Percentiles rank a stretch among this genome's conserved stretches.
phyloP scores from a whole-genome alignment of 2,888 invertebrate species.

The Drosophila pseudotalamancana region DNA sequence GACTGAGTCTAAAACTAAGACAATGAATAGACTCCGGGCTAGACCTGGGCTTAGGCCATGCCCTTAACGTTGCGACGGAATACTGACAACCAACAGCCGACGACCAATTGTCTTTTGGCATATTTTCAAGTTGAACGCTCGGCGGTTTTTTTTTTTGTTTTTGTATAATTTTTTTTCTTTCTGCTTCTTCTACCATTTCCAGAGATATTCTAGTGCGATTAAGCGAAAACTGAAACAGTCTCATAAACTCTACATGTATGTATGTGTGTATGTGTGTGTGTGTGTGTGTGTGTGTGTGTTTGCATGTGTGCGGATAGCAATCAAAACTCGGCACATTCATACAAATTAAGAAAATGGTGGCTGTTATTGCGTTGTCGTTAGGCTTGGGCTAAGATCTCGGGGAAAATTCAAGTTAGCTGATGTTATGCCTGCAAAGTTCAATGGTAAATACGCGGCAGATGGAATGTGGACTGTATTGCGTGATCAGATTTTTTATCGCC shows the following conservation, averaged over 20 bases:
- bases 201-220: constrained; percentile 73
- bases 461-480: constrained; percentile 45
- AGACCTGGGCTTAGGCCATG: constrained; percentile 48
- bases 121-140: constrained; percentile 79
- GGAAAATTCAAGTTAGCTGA: constrained; percentile 46
- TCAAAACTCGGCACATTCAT: constrained; percentile 52
- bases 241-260: constrained; percentile 37
- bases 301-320: constrained; percentile 35
- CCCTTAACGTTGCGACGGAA: constrained; percentile 58
- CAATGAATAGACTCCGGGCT: constrained; percentile 15
- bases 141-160: constrained; percentile 39
- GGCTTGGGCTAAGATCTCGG: constrained; percentile 38
- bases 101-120: constrained; percentile 80
- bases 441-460: constrained; percentile 47
- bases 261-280: not conserved
- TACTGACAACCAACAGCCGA: constrained; percentile 43
- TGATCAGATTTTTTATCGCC: constrained; percentile 39
- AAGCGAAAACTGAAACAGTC: constrained; percentile 76
- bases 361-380: constrained; percentile 56
- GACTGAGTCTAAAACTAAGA: constrained; percentile 28
- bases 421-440: constrained; percentile 41
- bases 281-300: constrained; percentile 1
- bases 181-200: constrained; percentile 55
- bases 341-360: constrained; percentile 63
- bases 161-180: constrained; percentile 8